Evolutionary conservation across 2,888 invertebrate species (phyloP), one percentile per base, ranked within the genome.

Genomic region (Dynastes tityus): DNA sequence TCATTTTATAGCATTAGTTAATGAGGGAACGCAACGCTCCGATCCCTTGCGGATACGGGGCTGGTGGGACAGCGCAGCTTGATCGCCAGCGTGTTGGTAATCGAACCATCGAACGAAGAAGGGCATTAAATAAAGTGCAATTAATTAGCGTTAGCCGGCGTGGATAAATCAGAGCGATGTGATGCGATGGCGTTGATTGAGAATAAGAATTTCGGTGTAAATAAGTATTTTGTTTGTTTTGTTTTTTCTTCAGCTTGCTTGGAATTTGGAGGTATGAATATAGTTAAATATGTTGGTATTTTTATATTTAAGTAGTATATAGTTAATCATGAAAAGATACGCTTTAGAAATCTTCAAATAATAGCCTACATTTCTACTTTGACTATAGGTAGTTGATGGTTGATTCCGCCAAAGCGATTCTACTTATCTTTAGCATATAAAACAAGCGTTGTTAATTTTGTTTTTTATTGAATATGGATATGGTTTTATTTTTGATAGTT

Each of bases 1-100:
- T 74, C 73, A 74, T 61, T 74, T 74, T 61, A 68, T 68, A 61
- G 22, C 61, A 61, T 74, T 74, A 74, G 61, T 74, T 74, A 74
- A 61, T 49, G 49, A 40, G 58, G 61, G 58, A 61, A 68, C 11
- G 11, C 16, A 49, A 45, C 49, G 9, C n/a, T 16, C 40, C 22
- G 58, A 61, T 27, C 40, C 27, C 45, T 11, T 40, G 27, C 9
- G 63, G 63, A 22, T 58, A 9, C 55, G 55, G 11, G 45, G 22
- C 5, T 58, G 16, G 22, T 9, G 8, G 40, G 55, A 22, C n/a
- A 71, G 11, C 37, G 9, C 55, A 45, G 45, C 40, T 5, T 16
- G 16, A 3, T n/a, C 40, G 13, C 11, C 37, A 29, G 63, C n/a
- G 40, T 32, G 51, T 22, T 51, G 51, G 68, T 68, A 68, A 61